phyloP scores from a whole-genome alignment of 2,888 invertebrate genomes.

The Volucella bombylans region DNA sequence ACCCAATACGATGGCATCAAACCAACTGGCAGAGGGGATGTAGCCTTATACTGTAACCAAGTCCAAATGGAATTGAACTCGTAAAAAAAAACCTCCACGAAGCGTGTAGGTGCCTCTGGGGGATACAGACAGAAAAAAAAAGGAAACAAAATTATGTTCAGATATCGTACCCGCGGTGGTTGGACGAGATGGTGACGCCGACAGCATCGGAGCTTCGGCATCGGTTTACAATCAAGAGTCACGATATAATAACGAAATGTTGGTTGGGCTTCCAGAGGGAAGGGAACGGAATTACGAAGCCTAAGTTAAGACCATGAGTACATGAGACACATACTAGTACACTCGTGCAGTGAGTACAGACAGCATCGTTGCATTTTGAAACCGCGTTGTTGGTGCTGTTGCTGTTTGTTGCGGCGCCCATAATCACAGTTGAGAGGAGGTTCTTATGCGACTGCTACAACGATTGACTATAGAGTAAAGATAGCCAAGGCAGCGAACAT shows the following conservation, averaged over 20 bases:
- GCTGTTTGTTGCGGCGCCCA: slow-evolving; percentile 64
- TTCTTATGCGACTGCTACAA: slow-evolving; percentile 43
- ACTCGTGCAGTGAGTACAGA: background rate
- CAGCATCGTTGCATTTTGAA: slow-evolving; percentile 45
- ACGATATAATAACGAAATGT: slow-evolving; percentile 59
- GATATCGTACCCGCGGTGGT: slow-evolving; percentile 37
- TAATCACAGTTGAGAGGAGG: slow-evolving; percentile 68
- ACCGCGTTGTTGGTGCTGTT: slow-evolving; percentile 37
- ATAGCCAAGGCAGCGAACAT: slow-evolving; percentile 34
- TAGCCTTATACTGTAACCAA: background rate
- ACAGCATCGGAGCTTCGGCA: slow-evolving; percentile 43
- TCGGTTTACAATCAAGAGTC: slow-evolving; percentile 63
- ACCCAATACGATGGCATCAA: slow-evolving; percentile 6
- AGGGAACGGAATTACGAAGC: slow-evolving; percentile 9
- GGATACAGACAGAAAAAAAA: slow-evolving; percentile 8
- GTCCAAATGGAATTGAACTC: slow-evolving; percentile 31
- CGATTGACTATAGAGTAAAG: slow-evolving; percentile 18
- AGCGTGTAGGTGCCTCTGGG: slow-evolving; percentile 67
- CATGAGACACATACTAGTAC: slow-evolving; percentile 10
- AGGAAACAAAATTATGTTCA: slow-evolving; percentile 27
- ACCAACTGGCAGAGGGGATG: slow-evolving; percentile 37
- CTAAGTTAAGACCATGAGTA: slow-evolving; percentile 35
- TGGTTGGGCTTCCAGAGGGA: background rate
- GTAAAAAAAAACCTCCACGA: slow-evolving; percentile 42
- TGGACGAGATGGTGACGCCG: slow-evolving; percentile 49